phyloP scores from a whole-genome alignment of 2,888 invertebrate genomes.

The Rapana venosa region DNA sequence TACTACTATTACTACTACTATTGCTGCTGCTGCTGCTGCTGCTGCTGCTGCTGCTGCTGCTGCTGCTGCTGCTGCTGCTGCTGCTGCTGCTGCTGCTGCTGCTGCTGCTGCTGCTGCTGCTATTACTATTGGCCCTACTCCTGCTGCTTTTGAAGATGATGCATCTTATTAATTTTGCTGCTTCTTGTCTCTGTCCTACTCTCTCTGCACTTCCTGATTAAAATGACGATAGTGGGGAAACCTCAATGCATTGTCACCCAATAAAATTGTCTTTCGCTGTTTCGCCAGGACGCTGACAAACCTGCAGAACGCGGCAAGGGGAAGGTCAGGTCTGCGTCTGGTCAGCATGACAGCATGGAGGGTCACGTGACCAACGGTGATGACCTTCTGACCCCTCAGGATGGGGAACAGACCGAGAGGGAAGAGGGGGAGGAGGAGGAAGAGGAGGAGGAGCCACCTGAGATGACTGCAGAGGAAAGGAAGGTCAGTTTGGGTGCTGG shows the following conservation, averaged over 20 bases:
- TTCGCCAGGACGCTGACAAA: not conserved
- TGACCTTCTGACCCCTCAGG: not conserved
- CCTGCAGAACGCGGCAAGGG: not conserved
- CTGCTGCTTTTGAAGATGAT: not conserved
- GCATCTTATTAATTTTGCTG: no score
- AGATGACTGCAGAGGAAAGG: slow-evolving; percentile 53
- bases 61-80: slow-evolving; percentile 4
- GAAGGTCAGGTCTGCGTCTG: no score
- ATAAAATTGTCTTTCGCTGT: not conserved
- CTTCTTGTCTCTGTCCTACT: no score
- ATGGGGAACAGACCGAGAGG: not conserved
- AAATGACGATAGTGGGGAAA: no score
- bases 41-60: not conserved
- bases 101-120: slow-evolving; percentile 22
- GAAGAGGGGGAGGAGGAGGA: slow-evolving; percentile 44
- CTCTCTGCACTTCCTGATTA: no score
- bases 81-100: slow-evolving; percentile 18
- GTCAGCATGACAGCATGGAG: not conserved
- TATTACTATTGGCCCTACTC: not conserved
- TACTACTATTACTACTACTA: not conserved
- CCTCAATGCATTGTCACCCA: no score
- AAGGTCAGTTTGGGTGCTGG: slow-evolving; percentile 28
- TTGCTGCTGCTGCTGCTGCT: not conserved
- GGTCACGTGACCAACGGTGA: not conserved
- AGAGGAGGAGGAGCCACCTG: slow-evolving; percentile 46